Base-by-base conservation (phyloP, 2,113 vertebrate species). In the Dasyornis broadbenti region DNA sequence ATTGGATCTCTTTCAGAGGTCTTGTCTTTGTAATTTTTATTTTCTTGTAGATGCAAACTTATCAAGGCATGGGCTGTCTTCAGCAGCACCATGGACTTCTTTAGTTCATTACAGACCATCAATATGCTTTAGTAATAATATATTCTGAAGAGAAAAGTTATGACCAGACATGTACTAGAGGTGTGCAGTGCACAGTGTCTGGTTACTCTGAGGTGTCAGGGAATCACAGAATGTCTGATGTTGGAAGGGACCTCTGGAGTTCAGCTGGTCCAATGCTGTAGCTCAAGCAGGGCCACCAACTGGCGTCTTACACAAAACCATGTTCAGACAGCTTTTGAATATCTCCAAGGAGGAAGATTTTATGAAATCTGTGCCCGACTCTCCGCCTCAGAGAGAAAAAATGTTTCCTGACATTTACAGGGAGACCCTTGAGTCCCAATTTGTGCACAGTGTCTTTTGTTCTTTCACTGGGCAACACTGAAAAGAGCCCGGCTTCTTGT, bases 401-500 rank as follows among this genome's bases (percentile, higher is more conserved):
- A 0, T 42, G 6, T 31, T 81, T 71, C 42, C 16, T 90, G 19
- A 33, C 8, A 22, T 35, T 63, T 20, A 63, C 8, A 78, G 31
- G 15, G n/a, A 78, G 9, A 1, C 1, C 59, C 24, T 4, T 54
- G 24, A 37, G 27, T 42, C 37, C 27, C 3, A 18, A 7, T 31
- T 64, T n/a, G 9, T 54, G 40, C 14, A 19, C 15, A 44, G 9
- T 24, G 20, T 5, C 9, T 63, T n/a, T 47, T 63, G 20, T 53
- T 18, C 24, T 14, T 52, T 69, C 8, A 66, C 9, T 31, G 7
- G 6, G 4, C 3, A 87, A 30, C 57, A 57, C 8, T 18, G 31
- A 42, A 81, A 76, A 10, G 9, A 82, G 2, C 6, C 5, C 49
- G 24, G 5, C 4, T 75, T 35, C 0, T 0, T 35, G 3, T 13